Evolutionary conservation across 1,140 invertebrate genomes (phyloP), one percentile per base, ranked within the genome.

Genomic region (Drosophila melanica): DNA sequence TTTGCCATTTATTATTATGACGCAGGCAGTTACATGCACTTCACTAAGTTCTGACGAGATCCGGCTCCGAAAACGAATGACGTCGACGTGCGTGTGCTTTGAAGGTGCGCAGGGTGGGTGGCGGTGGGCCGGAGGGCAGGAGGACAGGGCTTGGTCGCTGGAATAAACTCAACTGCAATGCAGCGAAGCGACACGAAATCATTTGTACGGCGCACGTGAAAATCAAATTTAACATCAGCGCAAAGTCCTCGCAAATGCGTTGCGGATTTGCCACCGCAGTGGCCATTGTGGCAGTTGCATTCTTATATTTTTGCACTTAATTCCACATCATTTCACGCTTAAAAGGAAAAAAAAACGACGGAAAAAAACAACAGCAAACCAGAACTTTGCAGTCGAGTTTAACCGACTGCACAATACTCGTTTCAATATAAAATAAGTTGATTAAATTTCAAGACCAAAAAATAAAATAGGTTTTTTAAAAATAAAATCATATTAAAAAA

Each of bases 1-100:
- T 77, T 62, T 48, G 66, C 63, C 74, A 85, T 80, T 80, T 71
- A 72, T 75, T 77, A 75, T 78, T 84, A 84, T 85, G 81, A 75
- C 77, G 70, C n/a, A 55, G 57, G 44, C 58, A 58, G 66, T 72
- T 81, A 53, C 53, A 47, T 66, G 60, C 74, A 69, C 73, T 62
- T 59, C 53, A 42, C 54, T 69, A 63, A 65, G 42, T 47, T 50
- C 51, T 39, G 51, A 37, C 30, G 33, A 65, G 42, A 18, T 37
- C 7, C 37, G 27, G 12, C 20, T 27, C 5, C 44, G 35, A 33
- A 37, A 18, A 11, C 23, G 6, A 48, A 20, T 54, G 37, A 42
- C 20, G 18, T 11, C 55, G 54, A 64, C 50, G 67, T 57, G 59
- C 60, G 68, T 64, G 60, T 37, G 50, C 41, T 41, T 53, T 12